Evolutionary conservation across 2,797 vertebrate species (phyloP), one percentile per base, ranked within the genome.

Genomic region (Sorex maritimensis): DNA sequence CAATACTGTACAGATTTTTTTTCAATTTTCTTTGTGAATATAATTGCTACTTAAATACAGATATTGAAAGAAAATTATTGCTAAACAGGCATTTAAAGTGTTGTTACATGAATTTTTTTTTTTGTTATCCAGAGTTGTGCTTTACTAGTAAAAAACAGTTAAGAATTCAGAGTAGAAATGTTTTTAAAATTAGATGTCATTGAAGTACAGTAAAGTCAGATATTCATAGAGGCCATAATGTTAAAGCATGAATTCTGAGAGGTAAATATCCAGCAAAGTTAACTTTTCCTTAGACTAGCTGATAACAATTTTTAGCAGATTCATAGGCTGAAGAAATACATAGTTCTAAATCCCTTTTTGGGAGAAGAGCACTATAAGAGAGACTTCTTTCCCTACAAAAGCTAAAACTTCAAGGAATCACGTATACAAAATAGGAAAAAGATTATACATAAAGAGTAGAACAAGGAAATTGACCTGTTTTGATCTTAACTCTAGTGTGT

Each of bases 81-180:
- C 55, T 87, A 34, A 83, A 71, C 23, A 83, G 94, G 17, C 74
- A 74, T 83, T 75, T 91, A 88, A 91, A 78, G 88, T 75, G 58
- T 4, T 73, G 30, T 46, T 30, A 41, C 24, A n/a, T 2, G 63
- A 73, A 71, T 69, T 26, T 68, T 2, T 71, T 63, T 81, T 28
- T 30, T 44, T 44, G 41, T 44, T 44, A 44, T 44, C 41, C 41
- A 85, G 14, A 71, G 30, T 74, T 12, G 91, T 82, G 34, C 34
- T 11, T 19, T 83, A 28, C 71, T 68, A 86, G 13, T 69, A 81
- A 81, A 44, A 44, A 81, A n/a, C 30, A 81, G 73, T 15, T 28
- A 55, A 92, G 80, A 30, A 8, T 46, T 73, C 6, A 4, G 68
- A 5, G 34, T 88, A 78, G 80, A 88, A 84, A 94, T 68, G 65